A percentile compares a stretch with the other conserved stretches of the same genome.
phyloP scores from a whole-genome alignment of 2,888 invertebrate genomes.

The Monochamus alternatus region DNA sequence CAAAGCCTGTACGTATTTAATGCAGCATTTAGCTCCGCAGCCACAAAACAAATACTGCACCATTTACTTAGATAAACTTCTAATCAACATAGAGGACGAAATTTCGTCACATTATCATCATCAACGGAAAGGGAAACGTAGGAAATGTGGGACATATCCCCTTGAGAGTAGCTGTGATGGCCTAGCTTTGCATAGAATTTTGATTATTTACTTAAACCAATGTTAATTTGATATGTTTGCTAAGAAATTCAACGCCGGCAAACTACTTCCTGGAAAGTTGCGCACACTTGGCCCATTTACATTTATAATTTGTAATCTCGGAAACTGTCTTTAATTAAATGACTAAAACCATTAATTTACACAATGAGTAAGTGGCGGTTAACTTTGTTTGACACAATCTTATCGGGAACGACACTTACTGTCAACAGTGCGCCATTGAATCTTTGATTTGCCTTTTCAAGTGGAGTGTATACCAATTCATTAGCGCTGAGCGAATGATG shows the following conservation, averaged over 20 bases:
- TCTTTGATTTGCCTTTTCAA: background rate
- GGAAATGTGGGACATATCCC: conserved; percentile 31
- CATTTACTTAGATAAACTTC: conserved; percentile 17
- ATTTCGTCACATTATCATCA: conserved; percentile 24
- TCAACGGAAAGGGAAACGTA: conserved; percentile 22
- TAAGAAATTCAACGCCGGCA: conserved; percentile 28
- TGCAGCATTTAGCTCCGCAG: background rate
- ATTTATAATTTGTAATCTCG: conserved; percentile 45
- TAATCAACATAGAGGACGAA: conserved; percentile 23
- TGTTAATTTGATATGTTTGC: conserved; percentile 36
- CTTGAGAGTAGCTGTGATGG: conserved; percentile 20
- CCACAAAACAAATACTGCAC: conserved; percentile 10
- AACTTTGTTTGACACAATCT: conserved; percentile 22
- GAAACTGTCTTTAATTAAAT: conserved; percentile 45
- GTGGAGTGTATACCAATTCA: too few species aligned
- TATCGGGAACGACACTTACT: conserved; percentile 29
- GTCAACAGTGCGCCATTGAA: conserved; percentile 5
- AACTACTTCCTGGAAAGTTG: conserved; percentile 28
- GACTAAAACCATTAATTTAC: conserved; percentile 42
- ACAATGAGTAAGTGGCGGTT: conserved; percentile 33
- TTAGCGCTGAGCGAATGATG: too few species aligned
- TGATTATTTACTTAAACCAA: conserved; percentile 34
- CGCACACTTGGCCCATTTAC: conserved; percentile 38
- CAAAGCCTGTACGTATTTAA: background rate
- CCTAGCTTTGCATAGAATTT: conserved; percentile 30